Conservation (phyloP, 1,140 invertebrate genomes). For the Paralvinella palmiformis region DNA sequence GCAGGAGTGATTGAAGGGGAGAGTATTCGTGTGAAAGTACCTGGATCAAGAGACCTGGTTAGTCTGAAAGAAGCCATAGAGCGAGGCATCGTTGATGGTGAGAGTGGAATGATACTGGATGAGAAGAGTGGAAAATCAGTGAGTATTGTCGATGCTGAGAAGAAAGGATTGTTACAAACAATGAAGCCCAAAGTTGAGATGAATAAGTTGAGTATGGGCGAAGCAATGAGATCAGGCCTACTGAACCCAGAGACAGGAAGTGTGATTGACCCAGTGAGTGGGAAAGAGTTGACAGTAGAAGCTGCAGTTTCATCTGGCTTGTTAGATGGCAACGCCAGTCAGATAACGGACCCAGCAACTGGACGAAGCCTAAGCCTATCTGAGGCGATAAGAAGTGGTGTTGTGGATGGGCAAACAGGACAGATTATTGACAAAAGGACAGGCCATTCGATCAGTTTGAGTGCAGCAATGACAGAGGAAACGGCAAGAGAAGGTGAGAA, state of each 20-base stretch:
- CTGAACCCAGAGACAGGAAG: conserved; percentile 41
- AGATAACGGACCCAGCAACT: conserved; percentile 64
- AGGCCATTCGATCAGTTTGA: conserved; percentile 63
- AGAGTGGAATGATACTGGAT: conserved; percentile 63
- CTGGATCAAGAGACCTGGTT: conserved; percentile 64
- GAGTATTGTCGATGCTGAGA: conserved; percentile 48
- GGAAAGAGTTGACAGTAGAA: conserved; percentile 36
- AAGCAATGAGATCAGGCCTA: conserved; percentile 16
- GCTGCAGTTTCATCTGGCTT: conserved; percentile 65
- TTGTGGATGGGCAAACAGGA: conserved; percentile 79
- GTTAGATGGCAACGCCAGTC: conserved; percentile 62
- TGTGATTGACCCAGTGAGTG: conserved; percentile 17
- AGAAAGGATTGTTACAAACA: conserved; percentile 68
- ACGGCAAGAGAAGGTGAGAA: conserved; percentile 51
- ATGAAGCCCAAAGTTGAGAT: conserved; percentile 71
- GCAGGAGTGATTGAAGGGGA: conserved; percentile 60
- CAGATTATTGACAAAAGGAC: conserved; percentile 74
- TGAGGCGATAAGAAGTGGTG: conserved; percentile 61
- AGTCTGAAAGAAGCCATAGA: conserved; percentile 76
- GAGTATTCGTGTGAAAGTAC: conserved; percentile 67
- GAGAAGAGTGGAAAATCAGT: conserved; percentile 60
- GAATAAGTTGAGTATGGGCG: conserved; percentile 27
- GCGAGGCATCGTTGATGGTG: conserved; percentile 47
- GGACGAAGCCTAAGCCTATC: conserved; percentile 64
- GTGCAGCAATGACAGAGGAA: conserved; percentile 64